Evolutionary conservation across 2,113 vertebrate species (phyloP).

Genomic region (Hiodon tergisus): DNA sequence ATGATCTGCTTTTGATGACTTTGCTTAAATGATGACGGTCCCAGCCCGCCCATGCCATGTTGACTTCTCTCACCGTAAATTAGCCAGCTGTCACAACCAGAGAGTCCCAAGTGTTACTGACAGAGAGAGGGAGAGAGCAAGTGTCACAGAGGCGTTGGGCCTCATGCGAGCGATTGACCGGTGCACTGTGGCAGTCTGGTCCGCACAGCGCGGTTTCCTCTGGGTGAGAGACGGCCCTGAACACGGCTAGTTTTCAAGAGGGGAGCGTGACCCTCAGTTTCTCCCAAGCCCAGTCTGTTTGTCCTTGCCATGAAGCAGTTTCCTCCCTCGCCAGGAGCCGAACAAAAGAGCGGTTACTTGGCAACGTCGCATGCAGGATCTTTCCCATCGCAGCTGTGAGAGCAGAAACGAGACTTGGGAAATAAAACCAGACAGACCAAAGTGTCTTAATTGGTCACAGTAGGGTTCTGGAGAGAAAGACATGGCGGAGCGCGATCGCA

Average conservation of each 20-base stretch:
- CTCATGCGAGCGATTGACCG: neutral
- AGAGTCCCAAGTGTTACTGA: conserved; percentile 6
- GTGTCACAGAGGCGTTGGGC: neutral
- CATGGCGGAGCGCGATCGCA: conserved; percentile 51
- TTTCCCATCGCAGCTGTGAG: conserved; percentile 55
- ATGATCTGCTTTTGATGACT: conserved; percentile 30
- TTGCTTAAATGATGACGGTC: conserved; percentile 30
- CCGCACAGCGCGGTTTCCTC: conserved; percentile 32
- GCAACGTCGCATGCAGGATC: conserved; percentile 61
- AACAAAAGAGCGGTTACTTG: conserved; percentile 68
- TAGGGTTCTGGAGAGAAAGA: conserved; percentile 58
- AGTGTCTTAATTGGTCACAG: conserved; percentile 67
- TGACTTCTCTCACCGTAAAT: conserved; percentile 48
- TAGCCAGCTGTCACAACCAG: conserved; percentile 10
- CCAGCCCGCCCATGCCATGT: conserved; percentile 22
- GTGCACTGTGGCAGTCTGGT: neutral
- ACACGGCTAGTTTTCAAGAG: conserved; percentile 32
- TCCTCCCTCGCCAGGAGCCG: conserved; percentile 63
- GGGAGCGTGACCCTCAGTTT: conserved; percentile 29
- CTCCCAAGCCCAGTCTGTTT: conserved; percentile 45
- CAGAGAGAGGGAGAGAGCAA: conserved; percentile 4
- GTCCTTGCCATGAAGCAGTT: conserved; percentile 36
- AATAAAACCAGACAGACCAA: conserved; percentile 71
- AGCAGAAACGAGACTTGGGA: conserved; percentile 61
- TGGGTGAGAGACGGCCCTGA: conserved; percentile 33